phyloP scores from a whole-genome alignment of 2,797 vertebrate species.

The Rhynchotus rufescens region DNA sequence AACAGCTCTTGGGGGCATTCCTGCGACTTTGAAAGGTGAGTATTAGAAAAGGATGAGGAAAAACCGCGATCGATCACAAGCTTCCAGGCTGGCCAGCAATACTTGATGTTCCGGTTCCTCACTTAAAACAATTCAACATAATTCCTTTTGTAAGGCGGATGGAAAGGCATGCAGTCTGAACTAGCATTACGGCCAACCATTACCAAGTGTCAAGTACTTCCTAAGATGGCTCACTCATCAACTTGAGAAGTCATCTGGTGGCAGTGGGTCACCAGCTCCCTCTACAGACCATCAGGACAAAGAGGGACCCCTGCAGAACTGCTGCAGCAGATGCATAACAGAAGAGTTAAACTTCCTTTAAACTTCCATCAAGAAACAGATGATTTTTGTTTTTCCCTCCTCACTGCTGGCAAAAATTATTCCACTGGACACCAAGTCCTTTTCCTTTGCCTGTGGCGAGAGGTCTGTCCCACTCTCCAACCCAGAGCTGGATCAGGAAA shows the following conservation, averaged over 20 bases:
- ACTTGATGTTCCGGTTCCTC: background rate
- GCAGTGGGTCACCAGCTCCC: conserved; percentile 71
- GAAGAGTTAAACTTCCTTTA: conserved; percentile 30
- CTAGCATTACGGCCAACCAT: conserved; percentile 40
- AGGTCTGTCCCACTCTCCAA: background rate
- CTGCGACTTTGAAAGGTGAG: background rate
- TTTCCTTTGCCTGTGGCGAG: background rate
- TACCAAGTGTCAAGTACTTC: conserved; percentile 56
- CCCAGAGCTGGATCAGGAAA: background rate
- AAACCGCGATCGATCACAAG: conserved; percentile 17
- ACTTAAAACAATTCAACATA: background rate
- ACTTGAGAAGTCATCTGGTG: conserved; percentile 67
- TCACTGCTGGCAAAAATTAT: background rate
- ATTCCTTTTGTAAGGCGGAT: conserved; percentile 25
- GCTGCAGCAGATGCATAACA: background rate
- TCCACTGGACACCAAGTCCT: background rate
- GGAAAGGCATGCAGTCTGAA: background rate
- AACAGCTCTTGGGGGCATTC: background rate
- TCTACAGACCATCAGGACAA: conserved; percentile 64
- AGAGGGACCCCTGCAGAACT: conserved; percentile 55
- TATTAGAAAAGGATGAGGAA: background rate
- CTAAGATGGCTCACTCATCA: conserved; percentile 50
- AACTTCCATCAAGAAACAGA: background rate
- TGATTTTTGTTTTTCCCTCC: background rate
- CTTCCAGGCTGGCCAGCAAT: conserved; percentile 19